phyloP scores from a whole-genome alignment of 2,888 invertebrate genomes.

The Drosophila robusta region DNA sequence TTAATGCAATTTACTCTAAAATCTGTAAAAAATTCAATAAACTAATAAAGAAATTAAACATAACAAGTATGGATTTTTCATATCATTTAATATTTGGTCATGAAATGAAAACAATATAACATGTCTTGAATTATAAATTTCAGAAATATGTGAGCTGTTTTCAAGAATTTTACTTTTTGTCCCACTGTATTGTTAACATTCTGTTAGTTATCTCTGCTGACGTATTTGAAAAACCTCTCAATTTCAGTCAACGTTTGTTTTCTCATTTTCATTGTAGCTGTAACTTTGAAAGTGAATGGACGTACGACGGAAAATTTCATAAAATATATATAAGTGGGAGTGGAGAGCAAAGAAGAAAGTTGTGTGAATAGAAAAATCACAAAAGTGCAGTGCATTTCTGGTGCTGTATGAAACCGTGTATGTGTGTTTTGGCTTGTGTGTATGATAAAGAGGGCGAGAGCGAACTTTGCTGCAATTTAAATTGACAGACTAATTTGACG shows the following conservation, averaged over 20 bases:
- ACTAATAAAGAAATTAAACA: no score
- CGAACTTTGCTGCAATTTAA: slow-evolving; percentile 23
- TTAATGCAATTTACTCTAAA: no score
- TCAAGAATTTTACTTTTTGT: not conserved
- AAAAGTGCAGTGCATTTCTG: slow-evolving; percentile 56
- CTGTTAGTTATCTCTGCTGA: slow-evolving; percentile 14
- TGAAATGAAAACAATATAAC: no score
- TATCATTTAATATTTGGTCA: not conserved
- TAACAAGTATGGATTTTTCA: no score
- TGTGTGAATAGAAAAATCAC: slow-evolving; percentile 55
- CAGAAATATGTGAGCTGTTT: no score
- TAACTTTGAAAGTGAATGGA: slow-evolving; percentile 32
- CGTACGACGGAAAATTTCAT: slow-evolving; percentile 20
- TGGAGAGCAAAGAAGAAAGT: slow-evolving; percentile 58
- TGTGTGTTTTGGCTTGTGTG: slow-evolving; percentile 22
- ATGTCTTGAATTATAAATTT: no score
- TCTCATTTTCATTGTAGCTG: slow-evolving; percentile 35
- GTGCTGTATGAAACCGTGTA: slow-evolving; percentile 27
- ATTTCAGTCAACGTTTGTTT: slow-evolving; percentile 1
- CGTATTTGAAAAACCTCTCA: slow-evolving; percentile 17
- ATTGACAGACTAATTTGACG: slow-evolving; percentile 25
- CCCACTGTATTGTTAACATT: slow-evolving; percentile 6
- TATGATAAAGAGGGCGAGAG: slow-evolving; percentile 17
- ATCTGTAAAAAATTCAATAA: no score
- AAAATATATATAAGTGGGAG: slow-evolving; percentile 38